These are phyloP conservation scores for Liodrosophila aerea DNA, from an alignment of 2,888 invertebrate species.

Conservation along the genomic window DNA sequence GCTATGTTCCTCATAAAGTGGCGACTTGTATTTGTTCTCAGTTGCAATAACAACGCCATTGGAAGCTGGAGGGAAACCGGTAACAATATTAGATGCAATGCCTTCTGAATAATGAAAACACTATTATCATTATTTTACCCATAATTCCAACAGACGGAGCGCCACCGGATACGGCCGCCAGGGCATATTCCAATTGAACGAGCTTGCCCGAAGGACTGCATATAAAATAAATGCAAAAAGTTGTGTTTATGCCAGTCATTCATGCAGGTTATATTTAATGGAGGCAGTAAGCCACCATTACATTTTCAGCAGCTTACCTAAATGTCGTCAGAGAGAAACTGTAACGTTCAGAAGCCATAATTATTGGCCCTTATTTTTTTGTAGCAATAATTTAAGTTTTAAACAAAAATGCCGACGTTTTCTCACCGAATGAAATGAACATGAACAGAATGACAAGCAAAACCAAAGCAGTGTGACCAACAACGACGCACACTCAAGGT, in stretches of 20 bases:
- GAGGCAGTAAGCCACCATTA: neutral
- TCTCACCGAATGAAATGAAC: slow-evolving; percentile 42
- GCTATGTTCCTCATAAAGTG: slow-evolving; percentile 97
- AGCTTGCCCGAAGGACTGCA: slow-evolving; percentile 98
- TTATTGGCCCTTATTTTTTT: slow-evolving; percentile 38
- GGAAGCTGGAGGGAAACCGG: slow-evolving; percentile 86
- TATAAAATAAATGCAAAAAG: slow-evolving; percentile 40
- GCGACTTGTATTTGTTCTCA: slow-evolving; percentile 98
- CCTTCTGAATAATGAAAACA: no score
- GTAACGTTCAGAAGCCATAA: slow-evolving; percentile 96
- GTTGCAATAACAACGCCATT: slow-evolving; percentile 99
- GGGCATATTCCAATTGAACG: slow-evolving; percentile 99
- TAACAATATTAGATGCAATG: neutral
- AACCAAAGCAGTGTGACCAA: slow-evolving; percentile 40
- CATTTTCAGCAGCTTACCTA: slow-evolving; percentile 83
- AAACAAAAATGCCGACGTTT: slow-evolving; percentile 47
- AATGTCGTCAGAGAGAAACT: slow-evolving; percentile 95
- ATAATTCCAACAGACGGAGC: slow-evolving; percentile 99
- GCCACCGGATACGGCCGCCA: slow-evolving; percentile 98
- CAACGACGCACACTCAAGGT: slow-evolving; percentile 4
- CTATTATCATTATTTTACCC: slow-evolving; percentile 84
- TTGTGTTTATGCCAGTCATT: slow-evolving; percentile 71
- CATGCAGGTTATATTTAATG: slow-evolving; percentile 50
- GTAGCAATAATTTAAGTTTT: slow-evolving; percentile 31
- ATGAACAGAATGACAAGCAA: slow-evolving; percentile 80